phyloP scores from a whole-genome alignment of 2,888 invertebrate genomes.

The Arge pagana region DNA sequence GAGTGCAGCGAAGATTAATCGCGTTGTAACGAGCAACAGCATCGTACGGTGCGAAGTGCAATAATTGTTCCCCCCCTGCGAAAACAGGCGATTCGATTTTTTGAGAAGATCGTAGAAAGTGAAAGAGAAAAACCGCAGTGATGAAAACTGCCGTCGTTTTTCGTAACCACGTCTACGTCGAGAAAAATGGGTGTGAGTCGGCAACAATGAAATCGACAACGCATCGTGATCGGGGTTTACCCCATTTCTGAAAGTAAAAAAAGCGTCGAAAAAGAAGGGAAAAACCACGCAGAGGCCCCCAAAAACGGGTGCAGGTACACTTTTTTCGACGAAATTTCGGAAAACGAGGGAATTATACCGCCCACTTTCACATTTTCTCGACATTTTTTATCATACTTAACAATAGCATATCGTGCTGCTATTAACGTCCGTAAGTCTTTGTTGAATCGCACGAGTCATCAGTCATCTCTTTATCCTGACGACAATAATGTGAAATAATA shows the following conservation, averaged over 20 bases:
- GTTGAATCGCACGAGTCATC: constrained; percentile 43
- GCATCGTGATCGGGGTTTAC: constrained; percentile 37
- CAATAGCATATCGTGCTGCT: constrained; percentile 44
- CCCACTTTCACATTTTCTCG: constrained; percentile 44
- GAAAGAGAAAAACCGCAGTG: too few species aligned
- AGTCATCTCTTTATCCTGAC: constrained; percentile 46
- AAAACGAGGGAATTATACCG: constrained; percentile 53
- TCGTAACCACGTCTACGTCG: too few species aligned
- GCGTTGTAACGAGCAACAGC: background rate
- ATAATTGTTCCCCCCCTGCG: too few species aligned
- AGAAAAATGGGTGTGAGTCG: too few species aligned
- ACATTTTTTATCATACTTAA: constrained; percentile 35
- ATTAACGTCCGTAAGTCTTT: constrained; percentile 39
- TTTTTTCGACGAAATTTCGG: constrained; percentile 45
- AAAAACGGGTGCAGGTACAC: constrained; percentile 23
- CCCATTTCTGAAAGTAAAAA: constrained; percentile 38
- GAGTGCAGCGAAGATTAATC: constrained; percentile 21
- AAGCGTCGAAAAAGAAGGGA: constrained; percentile 28
- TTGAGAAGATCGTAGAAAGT: too few species aligned
- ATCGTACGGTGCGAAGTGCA: constrained; percentile 18
- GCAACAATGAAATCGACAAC: constrained; percentile 39
- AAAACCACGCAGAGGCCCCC: constrained; percentile 1
- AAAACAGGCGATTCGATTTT: too few species aligned
- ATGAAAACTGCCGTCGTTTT: constrained; percentile 11
- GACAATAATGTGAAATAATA: constrained; percentile 48